Evolutionary conservation across 2,888 invertebrate genomes (phyloP), one percentile per base, ranked within the genome.

Genomic region (Apoda limacodes): DNA sequence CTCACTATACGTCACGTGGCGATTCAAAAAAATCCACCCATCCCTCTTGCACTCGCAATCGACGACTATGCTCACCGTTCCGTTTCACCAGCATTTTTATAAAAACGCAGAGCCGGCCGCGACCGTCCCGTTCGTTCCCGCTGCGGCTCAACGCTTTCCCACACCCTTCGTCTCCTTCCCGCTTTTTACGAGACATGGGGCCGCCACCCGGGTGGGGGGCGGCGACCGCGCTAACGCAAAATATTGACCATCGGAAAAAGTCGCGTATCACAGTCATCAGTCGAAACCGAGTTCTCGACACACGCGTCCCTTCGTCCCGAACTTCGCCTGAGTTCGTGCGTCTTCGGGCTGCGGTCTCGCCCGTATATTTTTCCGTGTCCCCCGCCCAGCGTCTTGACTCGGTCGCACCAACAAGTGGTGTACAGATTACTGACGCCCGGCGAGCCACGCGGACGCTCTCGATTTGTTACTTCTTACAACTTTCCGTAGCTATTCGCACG

Each of bases 161-260:
- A 68, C 61, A 64, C 74, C 75, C 71, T 71, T 72, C 81, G 78
- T 81, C 81, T 82, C 82, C 74, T 78, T 81, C 74, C 69, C 80
- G 67, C 81, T 82, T 82, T 82, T 81, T 81, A 81, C 81, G 81
- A 81, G 81, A 82, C 80, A 75, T 60, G 71, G 80, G 75, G 76
- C 72, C 72, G 71, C 48, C 59, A 56, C 65, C 72, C 71, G 69
- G 62, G 75, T 69, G 76, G 51, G 74, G 66, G 75, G 78, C 72
- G 76, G 74, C 70, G 71, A 76, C 74, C 74, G 66, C 74, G 76
- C 71, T 74, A 80, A 80, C 80, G 76, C 80, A 75, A 82, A 82
- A 82, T 82, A 82, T 82, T 82, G 82, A 82, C 81, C 82, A 82
- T 81, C 75, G 81, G 80, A 82, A 81, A 81, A 81, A 81, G 78